A percentile compares a stretch with the other conserved stretches of the same genome.
Evolutionary conservation across 2,888 invertebrate species (phyloP).

Genomic region (Malthinus seriepunctatus): DNA sequence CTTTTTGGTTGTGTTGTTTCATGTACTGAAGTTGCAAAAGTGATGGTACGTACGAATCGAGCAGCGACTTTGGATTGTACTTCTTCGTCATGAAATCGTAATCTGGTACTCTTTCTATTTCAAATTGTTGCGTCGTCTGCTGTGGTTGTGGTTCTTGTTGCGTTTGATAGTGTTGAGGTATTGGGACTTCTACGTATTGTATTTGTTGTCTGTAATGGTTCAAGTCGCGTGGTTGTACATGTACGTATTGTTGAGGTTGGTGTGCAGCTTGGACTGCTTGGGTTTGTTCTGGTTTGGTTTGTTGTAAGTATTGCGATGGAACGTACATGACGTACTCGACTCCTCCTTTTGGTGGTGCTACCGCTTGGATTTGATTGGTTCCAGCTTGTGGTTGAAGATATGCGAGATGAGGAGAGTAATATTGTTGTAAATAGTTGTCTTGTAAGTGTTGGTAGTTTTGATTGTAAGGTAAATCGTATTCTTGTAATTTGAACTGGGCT

Average conservation of each 20-base stretch:
- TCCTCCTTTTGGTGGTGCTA: constrained; percentile 46
- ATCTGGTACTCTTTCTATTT: constrained; percentile 20
- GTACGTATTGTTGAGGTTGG: constrained; percentile 6
- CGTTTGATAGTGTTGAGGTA: not conserved
- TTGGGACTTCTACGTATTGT: constrained; percentile 4
- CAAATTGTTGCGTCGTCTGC: not conserved
- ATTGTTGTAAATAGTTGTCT: constrained; percentile 29
- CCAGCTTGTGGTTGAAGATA: constrained; percentile 42
- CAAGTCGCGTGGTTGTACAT: not conserved
- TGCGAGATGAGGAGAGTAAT: constrained; percentile 47
- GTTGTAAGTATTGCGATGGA: constrained; percentile 33
- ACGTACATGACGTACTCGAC: constrained; percentile 49
- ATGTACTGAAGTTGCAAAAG: constrained; percentile 48
- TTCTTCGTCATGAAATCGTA: constrained; percentile 19
- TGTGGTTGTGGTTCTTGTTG: not conserved
- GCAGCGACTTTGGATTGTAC: constrained; percentile 54
- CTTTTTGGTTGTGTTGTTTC: constrained; percentile 42
- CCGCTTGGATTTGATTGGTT: constrained; percentile 45
- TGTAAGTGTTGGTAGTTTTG: constrained; percentile 43
- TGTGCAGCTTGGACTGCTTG: constrained; percentile 12
- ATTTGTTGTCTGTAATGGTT: not conserved
- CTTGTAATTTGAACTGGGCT: not conserved
- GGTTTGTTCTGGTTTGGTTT: constrained; percentile 16
- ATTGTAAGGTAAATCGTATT: constrained; percentile 42
- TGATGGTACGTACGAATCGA: constrained; percentile 59